Evolutionary conservation across 2,888 invertebrate species (phyloP).

Genomic region (Rhagonycha lutea): DNA sequence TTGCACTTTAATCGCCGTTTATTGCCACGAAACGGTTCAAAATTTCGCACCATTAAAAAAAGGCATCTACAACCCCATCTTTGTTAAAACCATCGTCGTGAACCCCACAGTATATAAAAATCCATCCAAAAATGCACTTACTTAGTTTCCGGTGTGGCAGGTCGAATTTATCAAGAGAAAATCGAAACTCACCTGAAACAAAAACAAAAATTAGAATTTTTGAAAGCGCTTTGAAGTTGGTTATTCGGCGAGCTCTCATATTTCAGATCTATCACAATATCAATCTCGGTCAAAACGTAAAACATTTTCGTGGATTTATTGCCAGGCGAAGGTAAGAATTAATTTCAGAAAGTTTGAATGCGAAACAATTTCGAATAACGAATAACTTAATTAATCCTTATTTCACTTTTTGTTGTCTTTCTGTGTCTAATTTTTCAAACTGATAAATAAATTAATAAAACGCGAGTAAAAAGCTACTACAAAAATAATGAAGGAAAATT

Average conservation of each 20-base stretch:
- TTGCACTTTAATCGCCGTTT: background rate
- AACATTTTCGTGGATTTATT: background rate
- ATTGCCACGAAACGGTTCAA: background rate
- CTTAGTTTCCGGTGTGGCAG: background rate
- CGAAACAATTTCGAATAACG: too few relatives aligned
- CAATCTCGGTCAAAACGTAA: background rate
- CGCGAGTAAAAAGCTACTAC: too few relatives aligned
- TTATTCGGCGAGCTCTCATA: background rate
- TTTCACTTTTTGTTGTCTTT: too few relatives aligned
- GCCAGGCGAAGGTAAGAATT: background rate
- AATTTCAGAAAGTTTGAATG: too few relatives aligned
- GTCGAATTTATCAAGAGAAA: background rate
- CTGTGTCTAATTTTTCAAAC: background rate
- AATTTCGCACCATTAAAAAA: background rate
- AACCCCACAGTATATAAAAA: too few relatives aligned
- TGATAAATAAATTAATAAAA: too few relatives aligned
- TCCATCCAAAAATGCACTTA: background rate
- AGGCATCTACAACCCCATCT: background rate
- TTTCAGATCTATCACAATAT: background rate
- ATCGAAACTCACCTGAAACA: slow-evolving; percentile 1
- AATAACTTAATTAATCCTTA: too few relatives aligned
- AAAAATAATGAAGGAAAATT: too few relatives aligned
- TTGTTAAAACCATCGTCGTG: too few relatives aligned
- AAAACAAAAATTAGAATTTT: background rate
- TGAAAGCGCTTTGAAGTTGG: background rate